Evolutionary conservation across 1,140 invertebrate genomes (phyloP).

Genomic region (Drosophila nigrodunni): DNA sequence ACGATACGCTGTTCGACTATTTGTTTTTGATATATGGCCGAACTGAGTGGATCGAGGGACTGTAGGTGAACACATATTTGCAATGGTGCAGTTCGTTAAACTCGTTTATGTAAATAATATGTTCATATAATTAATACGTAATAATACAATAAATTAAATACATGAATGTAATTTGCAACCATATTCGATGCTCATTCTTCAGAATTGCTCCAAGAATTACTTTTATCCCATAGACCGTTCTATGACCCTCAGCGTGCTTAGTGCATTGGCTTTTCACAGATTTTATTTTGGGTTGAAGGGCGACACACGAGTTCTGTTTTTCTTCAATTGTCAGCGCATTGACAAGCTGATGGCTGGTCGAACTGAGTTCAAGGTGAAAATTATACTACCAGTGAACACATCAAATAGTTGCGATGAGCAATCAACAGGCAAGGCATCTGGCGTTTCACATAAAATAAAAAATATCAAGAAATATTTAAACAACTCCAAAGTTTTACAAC

Average conservation of each 20-base stretch:
- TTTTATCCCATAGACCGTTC: constrained; percentile 8
- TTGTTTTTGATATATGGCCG: constrained; percentile 35
- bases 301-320: constrained; percentile 42
- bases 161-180: constrained; percentile 20
- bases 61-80: constrained; percentile 21
- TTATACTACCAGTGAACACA: constrained; percentile 3
- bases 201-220: constrained; percentile 52
- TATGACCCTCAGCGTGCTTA: neutral
- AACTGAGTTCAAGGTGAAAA: constrained; percentile 39
- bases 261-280: constrained; percentile 65
- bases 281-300: constrained; percentile 64
- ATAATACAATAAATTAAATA: constrained; percentile 46
- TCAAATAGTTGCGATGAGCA: constrained; percentile 25
- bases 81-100: constrained; percentile 74
- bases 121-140: constrained; percentile 59
- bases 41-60: neutral
- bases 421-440: constrained; percentile 24
- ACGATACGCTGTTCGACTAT: constrained; percentile 54
- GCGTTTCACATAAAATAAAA: constrained; percentile 4
- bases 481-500: neutral
- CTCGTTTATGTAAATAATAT: constrained; percentile 71
- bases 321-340: constrained; percentile 48
- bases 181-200: constrained; percentile 45
- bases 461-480: constrained; percentile 9
- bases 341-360: constrained; percentile 54